Percentiles rank a stretch among this genome's conserved stretches.
phyloP scores from a whole-genome alignment of 2,888 invertebrate species.

The Penaeus monodon region DNA sequence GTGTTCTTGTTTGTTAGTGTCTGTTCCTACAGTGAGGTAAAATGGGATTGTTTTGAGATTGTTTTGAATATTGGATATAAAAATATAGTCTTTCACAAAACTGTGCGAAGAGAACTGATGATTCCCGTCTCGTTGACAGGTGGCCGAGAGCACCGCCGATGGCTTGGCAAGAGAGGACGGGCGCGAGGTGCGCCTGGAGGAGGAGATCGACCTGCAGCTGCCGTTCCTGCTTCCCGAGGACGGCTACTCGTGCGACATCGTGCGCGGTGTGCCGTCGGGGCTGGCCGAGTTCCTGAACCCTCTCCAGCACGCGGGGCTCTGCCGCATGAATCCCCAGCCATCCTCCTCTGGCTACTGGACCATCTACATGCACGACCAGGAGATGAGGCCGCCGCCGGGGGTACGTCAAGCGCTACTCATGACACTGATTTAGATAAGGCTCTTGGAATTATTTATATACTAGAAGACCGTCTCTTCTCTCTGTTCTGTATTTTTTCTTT shows the following conservation, averaged over 20 bases:
- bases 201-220: slow-evolving; percentile 85
- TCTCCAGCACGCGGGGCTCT: slow-evolving; percentile 86
- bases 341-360: slow-evolving; percentile 95
- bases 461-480: background rate
- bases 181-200: slow-evolving; percentile 89
- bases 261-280: slow-evolving; percentile 89
- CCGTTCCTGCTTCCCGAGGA: slow-evolving; percentile 96
- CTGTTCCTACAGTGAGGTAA: too few species aligned
- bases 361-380: slow-evolving; percentile 82
- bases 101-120: background rate
- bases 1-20: too few species aligned
- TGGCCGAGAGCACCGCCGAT: slow-evolving; percentile 91
- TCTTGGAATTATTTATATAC: background rate
- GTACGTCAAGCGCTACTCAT: slow-evolving; percentile 45
- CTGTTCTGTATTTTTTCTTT: background rate
- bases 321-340: slow-evolving; percentile 90
- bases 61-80: background rate
- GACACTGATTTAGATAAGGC: background rate
- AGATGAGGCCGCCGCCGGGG: slow-evolving; percentile 51
- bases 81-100: background rate
- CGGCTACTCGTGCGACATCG: slow-evolving; percentile 97
- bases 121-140: slow-evolving; percentile 71
- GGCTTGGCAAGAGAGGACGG: slow-evolving; percentile 92
- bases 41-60: too few species aligned
- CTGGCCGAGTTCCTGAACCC: slow-evolving; percentile 88